Evolutionary conservation across 2,888 invertebrate genomes (phyloP).

Genomic region (Thecocarcelia acutangulata): DNA sequence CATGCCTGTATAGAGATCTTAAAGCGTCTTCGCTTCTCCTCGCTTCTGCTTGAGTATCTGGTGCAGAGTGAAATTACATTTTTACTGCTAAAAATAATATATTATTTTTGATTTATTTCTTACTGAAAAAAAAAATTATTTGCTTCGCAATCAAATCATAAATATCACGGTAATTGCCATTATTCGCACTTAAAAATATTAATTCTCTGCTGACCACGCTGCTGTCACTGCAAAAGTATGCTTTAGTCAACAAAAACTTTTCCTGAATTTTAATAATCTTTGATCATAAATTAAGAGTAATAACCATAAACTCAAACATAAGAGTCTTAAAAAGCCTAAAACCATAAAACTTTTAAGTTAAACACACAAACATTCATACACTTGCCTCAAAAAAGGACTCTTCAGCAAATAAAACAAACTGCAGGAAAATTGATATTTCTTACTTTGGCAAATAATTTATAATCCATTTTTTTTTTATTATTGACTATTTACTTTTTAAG

Average conservation of each 20-base stretch:
- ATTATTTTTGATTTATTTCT: neutral
- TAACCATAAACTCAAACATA: neutral
- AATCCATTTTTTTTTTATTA: constrained; percentile 50
- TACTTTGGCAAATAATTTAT: constrained; percentile 62
- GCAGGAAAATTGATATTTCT: constrained; percentile 1
- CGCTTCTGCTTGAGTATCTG: no score
- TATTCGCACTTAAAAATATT: neutral
- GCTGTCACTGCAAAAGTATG: neutral
- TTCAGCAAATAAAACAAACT: constrained; percentile 37
- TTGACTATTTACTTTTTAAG: constrained; percentile 66
- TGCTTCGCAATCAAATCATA: no score
- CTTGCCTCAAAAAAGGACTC: constrained; percentile 15
- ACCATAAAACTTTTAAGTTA: constrained; percentile 6
- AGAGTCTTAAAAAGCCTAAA: neutral
- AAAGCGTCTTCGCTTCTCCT: no score
- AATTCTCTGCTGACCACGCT: neutral
- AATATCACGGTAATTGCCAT: constrained; percentile 25
- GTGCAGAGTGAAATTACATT: no score
- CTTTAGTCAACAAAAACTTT: neutral
- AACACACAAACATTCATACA: neutral
- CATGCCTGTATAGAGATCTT: no score
- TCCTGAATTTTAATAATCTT: constrained; percentile 4
- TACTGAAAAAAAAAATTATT: no score
- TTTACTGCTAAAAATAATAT: neutral
- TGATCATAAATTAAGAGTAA: neutral